Conservation (phyloP, 2,888 invertebrate species). For the Meliscaeva auricollis region DNA sequence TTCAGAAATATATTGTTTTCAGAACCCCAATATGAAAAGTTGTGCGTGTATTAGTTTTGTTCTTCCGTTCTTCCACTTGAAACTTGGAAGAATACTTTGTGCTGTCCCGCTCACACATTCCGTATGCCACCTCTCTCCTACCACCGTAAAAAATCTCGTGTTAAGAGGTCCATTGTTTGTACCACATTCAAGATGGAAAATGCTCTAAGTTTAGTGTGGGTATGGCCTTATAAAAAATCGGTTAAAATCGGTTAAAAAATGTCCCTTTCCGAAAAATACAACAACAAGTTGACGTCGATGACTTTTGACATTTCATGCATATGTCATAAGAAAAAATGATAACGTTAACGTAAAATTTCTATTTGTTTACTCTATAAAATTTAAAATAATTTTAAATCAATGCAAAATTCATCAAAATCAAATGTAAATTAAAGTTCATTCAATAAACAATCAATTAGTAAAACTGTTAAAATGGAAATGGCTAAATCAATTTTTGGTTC, state of each 20-base stretch:
- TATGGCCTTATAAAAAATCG: too few species aligned
- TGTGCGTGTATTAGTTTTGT: too few species aligned
- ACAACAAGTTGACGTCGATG: constrained; percentile 61
- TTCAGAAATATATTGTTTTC: too few species aligned
- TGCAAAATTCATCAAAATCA: constrained; percentile 5
- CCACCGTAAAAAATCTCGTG: too few species aligned
- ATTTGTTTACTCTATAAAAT: constrained; percentile 66
- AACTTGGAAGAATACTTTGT: too few species aligned
- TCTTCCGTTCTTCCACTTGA: too few species aligned
- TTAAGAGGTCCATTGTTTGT: too few species aligned
- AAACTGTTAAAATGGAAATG: constrained; percentile 89
- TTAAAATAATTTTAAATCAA: not conserved
- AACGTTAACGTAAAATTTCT: constrained; percentile 46
- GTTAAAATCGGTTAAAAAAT: not conserved
- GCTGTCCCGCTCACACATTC: too few species aligned
- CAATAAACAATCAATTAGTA: not conserved
- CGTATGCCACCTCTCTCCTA: too few species aligned
- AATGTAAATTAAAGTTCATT: constrained; percentile 11
- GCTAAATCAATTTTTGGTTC: constrained; percentile 95
- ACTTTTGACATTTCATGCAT: constrained; percentile 31
- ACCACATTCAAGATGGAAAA: too few species aligned
- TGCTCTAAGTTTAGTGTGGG: too few species aligned
- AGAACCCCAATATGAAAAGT: too few species aligned
- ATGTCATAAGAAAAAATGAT: constrained; percentile 42
- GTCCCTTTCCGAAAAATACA: constrained; percentile 10